Evolutionary conservation across 2,888 invertebrate genomes (phyloP).

Genomic region (Caenorhabditis wallacei): DNA sequence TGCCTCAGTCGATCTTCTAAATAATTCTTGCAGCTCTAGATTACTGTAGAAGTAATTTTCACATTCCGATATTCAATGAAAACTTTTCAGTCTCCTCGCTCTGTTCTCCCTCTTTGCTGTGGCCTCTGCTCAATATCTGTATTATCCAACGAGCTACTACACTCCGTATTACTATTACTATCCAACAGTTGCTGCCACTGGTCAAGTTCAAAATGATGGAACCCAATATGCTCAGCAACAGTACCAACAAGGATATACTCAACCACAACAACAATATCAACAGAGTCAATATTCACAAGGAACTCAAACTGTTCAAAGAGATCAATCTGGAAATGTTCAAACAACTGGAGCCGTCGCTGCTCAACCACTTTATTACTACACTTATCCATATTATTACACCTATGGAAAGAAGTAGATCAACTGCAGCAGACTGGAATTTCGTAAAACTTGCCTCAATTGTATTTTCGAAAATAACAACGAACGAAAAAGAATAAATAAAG

Average conservation of each 20-base stretch:
- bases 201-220: conserved; percentile 36
- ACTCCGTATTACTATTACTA: conserved; percentile 69
- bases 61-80: too few species aligned
- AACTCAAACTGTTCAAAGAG: conserved; percentile 29
- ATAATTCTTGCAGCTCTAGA: too few species aligned
- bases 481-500: conserved; percentile 19
- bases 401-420: conserved; percentile 66
- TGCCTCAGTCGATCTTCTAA: too few species aligned
- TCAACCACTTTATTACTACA: conserved; percentile 66
- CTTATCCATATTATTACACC: conserved; percentile 68
- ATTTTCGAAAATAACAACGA: background rate
- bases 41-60: too few species aligned
- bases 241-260: conserved; percentile 27
- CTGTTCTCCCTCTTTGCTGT: conserved; percentile 55
- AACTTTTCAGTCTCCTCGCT: conserved; percentile 63
- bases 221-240: conserved; percentile 35
- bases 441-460: conserved; percentile 5
- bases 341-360: conserved; percentile 53
- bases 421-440: background rate
- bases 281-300: conserved; percentile 53
- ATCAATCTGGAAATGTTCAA: conserved; percentile 35
- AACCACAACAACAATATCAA: conserved; percentile 40
- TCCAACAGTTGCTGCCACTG: conserved; percentile 51
- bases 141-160: conserved; percentile 70
- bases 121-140: conserved; percentile 65